phyloP scores from a whole-genome alignment of 1,140 invertebrate species.

The Plutomurus gul region DNA sequence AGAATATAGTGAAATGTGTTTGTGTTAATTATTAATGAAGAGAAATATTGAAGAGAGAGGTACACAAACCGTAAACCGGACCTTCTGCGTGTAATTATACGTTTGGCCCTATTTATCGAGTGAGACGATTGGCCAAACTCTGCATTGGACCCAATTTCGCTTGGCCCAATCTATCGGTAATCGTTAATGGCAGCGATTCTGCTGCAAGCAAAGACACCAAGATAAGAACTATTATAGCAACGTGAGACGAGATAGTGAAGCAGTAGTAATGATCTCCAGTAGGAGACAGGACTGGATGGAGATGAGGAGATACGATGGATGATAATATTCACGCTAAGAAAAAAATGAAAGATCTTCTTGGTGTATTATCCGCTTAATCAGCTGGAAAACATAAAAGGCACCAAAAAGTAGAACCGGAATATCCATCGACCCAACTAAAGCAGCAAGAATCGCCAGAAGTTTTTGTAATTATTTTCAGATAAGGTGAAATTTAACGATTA shows the following conservation, averaged over 20 bases:
- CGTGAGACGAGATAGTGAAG: neutral
- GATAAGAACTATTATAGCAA: neutral
- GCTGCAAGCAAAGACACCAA: neutral
- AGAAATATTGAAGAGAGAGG: too few species aligned
- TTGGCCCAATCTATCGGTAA: too few species aligned
- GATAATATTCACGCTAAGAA: neutral
- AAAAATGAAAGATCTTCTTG: neutral
- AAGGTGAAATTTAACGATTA: conserved; percentile 12
- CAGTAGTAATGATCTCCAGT: conserved; percentile 1
- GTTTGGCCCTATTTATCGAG: too few species aligned
- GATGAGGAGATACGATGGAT: neutral
- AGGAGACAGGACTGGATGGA: neutral
- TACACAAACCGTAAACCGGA: too few species aligned
- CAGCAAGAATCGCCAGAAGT: neutral
- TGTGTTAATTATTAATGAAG: too few species aligned
- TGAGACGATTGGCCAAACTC: neutral
- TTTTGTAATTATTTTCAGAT: neutral
- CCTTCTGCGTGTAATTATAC: too few species aligned
- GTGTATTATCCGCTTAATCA: neutral
- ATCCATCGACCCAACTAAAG: too few species aligned
- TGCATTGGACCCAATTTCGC: neutral
- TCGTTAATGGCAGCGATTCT: neutral
- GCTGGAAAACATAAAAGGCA: too few species aligned
- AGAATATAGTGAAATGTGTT: too few species aligned
- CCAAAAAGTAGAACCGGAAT: neutral